Conservation (phyloP, 1,140 invertebrate genomes). For the Plodia interpunctella region DNA sequence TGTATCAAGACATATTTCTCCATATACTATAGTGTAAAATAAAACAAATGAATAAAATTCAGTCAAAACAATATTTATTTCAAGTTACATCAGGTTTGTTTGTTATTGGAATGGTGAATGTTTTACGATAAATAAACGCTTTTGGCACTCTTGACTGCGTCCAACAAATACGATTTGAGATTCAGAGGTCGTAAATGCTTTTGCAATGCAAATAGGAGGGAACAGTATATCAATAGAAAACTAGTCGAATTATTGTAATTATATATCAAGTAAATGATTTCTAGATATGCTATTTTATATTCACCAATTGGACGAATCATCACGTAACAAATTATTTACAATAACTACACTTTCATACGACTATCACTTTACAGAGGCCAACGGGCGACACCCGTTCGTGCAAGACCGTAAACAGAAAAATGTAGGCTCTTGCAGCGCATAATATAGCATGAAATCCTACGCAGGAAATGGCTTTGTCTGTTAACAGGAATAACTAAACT, state of each 20-base stretch:
- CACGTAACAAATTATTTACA: constrained; percentile 63
- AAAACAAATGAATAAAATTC: constrained; percentile 50
- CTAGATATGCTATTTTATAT: constrained; percentile 17
- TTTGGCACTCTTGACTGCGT: constrained; percentile 60
- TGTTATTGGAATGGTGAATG: constrained; percentile 69
- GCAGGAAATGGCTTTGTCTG: neutral
- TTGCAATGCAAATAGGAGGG: constrained; percentile 26
- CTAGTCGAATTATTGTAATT: too few species aligned
- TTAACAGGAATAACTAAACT: too few species aligned
- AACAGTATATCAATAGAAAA: neutral
- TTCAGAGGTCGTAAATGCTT: constrained; percentile 64
- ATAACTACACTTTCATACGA: constrained; percentile 39
- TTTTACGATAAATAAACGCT: constrained; percentile 38
- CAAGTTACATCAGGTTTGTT: constrained; percentile 47
- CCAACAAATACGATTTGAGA: constrained; percentile 46
- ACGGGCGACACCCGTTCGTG: neutral
- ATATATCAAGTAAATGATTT: neutral
- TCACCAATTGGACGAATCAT: constrained; percentile 51
- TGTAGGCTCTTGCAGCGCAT: neutral
- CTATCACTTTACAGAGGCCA: neutral
- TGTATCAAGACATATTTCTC: neutral
- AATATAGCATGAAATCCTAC: neutral
- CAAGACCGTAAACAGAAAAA: neutral
- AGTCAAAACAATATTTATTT: constrained; percentile 66
- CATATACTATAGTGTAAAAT: constrained; percentile 11